These are phyloP conservation scores for Caenorhabditis macrosperma DNA, from an alignment of 2,888 invertebrate genomes.

Conservation along the genomic window DNA sequence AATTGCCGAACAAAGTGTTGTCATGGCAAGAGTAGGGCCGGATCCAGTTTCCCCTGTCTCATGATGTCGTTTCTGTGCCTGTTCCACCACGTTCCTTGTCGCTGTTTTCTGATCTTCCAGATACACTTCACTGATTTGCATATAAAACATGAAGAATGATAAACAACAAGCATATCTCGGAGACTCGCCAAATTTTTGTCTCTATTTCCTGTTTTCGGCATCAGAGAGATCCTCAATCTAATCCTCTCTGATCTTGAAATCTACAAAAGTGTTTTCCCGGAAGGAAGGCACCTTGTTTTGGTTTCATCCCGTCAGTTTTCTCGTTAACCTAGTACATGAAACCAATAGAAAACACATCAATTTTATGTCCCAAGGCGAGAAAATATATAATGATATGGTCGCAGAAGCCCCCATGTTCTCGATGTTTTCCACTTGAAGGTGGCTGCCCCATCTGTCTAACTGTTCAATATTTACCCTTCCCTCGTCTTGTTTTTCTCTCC, in stretches of 20 bases:
- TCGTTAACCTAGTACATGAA: background rate
- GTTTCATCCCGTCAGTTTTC: background rate
- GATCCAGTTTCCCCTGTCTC: no score
- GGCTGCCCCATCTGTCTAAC: background rate
- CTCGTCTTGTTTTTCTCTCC: background rate
- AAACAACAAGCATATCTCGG: background rate
- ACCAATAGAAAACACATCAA: no score
- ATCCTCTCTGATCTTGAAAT: background rate
- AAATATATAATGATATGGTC: background rate
- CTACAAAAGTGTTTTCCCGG: background rate
- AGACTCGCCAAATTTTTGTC: background rate
- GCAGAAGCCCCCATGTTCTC: background rate
- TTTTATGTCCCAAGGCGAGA: background rate
- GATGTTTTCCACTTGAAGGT: background rate
- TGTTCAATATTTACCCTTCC: constrained; percentile 2
- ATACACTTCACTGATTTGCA: constrained; percentile 32
- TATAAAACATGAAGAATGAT: constrained; percentile 10
- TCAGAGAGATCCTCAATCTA: background rate
- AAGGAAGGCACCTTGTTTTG: background rate
- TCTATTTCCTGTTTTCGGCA: background rate
- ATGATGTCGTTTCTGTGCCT: background rate
- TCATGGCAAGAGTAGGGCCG: constrained; percentile 13
- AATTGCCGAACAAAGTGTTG: constrained; percentile 6
- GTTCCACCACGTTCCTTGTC: constrained; percentile 16
- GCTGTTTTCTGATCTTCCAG: background rate